phyloP scores from a whole-genome alignment of 2,888 invertebrate species.

The Pharmacophagus antenor region DNA sequence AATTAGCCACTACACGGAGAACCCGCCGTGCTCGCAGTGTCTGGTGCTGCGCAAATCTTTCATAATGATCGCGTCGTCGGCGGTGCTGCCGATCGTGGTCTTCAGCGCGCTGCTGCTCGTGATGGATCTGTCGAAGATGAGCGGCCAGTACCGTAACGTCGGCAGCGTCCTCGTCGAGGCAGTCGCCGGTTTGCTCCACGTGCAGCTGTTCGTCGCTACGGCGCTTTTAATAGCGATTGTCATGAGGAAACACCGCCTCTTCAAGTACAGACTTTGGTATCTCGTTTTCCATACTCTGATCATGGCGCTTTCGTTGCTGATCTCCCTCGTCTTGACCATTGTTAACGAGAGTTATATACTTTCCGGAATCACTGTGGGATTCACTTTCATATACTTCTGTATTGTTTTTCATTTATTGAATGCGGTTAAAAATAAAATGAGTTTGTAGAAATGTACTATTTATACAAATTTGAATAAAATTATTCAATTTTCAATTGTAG shows the following conservation, averaged over 20 bases:
- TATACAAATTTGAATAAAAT: no score
- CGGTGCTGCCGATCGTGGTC: slow-evolving; percentile 55
- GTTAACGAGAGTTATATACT: slow-evolving; percentile 44
- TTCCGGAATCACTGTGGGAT: slow-evolving; percentile 40
- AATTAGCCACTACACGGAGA: slow-evolving; percentile 50
- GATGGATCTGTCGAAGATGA: slow-evolving; percentile 40
- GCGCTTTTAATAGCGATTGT: slow-evolving; percentile 51
- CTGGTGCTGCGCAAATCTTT: slow-evolving; percentile 49
- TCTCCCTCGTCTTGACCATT: slow-evolving; percentile 47
- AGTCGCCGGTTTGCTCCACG: slow-evolving; percentile 51
- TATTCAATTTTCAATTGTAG: no score
- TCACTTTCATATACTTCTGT: slow-evolving; percentile 45
- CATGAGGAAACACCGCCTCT: slow-evolving; percentile 44
- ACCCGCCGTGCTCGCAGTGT: slow-evolving; percentile 52
- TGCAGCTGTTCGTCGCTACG: slow-evolving; percentile 58
- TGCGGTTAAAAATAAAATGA: slow-evolving; percentile 36
- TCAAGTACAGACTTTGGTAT: slow-evolving; percentile 57
- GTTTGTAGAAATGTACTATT: slow-evolving; percentile 20
- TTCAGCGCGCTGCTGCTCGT: slow-evolving; percentile 51
- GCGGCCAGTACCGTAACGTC: slow-evolving; percentile 36
- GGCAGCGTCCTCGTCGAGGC: slow-evolving; percentile 51
- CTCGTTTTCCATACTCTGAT: slow-evolving; percentile 49
- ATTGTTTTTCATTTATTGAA: slow-evolving; percentile 44
- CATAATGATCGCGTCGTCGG: slow-evolving; percentile 52
- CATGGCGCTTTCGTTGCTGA: slow-evolving; percentile 46